Evolutionary conservation across 2,888 invertebrate species (phyloP).

Genomic region (Prionchulus punctatus): DNA sequence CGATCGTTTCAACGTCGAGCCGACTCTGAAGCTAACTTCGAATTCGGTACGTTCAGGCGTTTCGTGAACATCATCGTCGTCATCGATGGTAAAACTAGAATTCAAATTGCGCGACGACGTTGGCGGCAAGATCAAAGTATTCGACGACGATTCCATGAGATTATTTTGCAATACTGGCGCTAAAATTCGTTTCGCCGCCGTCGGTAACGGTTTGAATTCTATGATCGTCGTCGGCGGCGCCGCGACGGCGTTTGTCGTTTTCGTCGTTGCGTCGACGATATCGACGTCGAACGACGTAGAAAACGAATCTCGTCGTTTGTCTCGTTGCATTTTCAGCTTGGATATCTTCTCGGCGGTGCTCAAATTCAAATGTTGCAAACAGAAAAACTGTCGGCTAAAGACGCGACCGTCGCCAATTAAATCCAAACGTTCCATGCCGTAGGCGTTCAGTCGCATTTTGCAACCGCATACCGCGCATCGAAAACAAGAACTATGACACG

Average conservation of each 20-base stretch:
- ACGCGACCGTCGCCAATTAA: neutral
- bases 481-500: slow-evolving; percentile 48
- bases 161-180: neutral
- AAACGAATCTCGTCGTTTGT: no score
- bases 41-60: slow-evolving; percentile 8
- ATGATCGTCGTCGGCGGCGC: neutral
- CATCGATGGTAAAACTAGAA: no score
- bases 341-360: slow-evolving; percentile 16
- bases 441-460: slow-evolving; percentile 60
- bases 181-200: neutral
- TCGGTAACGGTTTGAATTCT: neutral
- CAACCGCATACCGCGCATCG: slow-evolving; percentile 79
- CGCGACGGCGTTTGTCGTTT: neutral
- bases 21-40: neutral
- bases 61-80: neutral
- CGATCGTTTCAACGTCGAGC: no score
- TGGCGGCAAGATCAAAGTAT: neutral
- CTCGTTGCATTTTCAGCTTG: slow-evolving; percentile 12
- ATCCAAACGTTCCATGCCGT: slow-evolving; percentile 34
- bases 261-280: neutral
- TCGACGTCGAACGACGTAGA: neutral
- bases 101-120: neutral
- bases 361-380: slow-evolving; percentile 15
- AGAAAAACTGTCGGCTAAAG: slow-evolving; percentile 14
- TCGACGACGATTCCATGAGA: neutral